Conservation (phyloP, 2,888 invertebrate genomes). For the Cephus spinipes region DNA sequence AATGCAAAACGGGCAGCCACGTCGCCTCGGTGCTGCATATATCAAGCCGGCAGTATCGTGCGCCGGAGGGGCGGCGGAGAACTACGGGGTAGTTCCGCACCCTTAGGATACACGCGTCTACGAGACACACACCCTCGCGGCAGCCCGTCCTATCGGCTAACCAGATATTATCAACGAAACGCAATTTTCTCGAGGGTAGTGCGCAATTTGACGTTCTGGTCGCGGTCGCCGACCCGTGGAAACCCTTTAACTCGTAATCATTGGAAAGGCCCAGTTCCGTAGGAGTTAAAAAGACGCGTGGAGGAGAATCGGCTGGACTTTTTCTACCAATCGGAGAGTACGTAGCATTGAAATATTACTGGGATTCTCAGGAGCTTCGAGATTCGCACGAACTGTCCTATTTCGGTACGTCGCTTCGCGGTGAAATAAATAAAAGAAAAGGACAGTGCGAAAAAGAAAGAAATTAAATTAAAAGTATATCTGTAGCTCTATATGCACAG, state of each 20-base stretch:
- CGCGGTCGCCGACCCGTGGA: neutral
- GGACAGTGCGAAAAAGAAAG: neutral
- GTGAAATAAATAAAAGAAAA: neutral
- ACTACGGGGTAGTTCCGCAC: conserved; percentile 30
- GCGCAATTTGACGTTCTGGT: conserved; percentile 35
- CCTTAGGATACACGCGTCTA: conserved; percentile 9
- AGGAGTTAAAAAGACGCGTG: neutral
- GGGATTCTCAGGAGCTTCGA: neutral
- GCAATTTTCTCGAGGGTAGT: conserved; percentile 38
- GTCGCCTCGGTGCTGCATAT: conserved; percentile 38
- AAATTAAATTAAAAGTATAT: neutral
- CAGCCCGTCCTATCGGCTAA: conserved; percentile 35
- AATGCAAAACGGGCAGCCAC: conserved; percentile 42
- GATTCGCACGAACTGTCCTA: neutral
- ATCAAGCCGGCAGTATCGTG: conserved; percentile 32
- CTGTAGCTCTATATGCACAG: neutral
- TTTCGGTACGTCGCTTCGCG: neutral
- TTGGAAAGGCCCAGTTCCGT: neutral
- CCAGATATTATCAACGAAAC: conserved; percentile 44
- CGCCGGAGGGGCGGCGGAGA: conserved; percentile 10
- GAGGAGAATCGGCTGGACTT: neutral
- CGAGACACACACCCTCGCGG: neutral
- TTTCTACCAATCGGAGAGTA: neutral
- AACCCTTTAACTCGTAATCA: neutral
- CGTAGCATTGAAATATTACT: neutral